Evolutionary conservation across 2,797 vertebrate genomes (phyloP), one percentile per base, ranked within the genome.

Genomic region (Microhierax caerulescens): DNA sequence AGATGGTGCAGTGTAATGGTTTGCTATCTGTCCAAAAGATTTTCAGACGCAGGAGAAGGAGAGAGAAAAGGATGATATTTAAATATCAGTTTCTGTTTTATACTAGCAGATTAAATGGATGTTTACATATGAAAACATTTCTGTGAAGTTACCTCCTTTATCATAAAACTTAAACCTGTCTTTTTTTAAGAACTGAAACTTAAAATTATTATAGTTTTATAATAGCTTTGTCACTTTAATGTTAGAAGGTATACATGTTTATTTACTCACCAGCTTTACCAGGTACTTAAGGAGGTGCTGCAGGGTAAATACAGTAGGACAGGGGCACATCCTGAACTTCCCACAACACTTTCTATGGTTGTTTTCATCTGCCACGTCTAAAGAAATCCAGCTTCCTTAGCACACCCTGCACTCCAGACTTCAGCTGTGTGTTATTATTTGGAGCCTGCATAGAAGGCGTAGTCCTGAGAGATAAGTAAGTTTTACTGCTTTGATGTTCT

Each of bases 361-460:
- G 32, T 37, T 60, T 83, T 75, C 4, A 47, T 77, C 18, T 68
- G 59, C 57, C 12, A 1, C 19, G 15, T 76, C 23, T 90, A 57
- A 88, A 82, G 76, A 89, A 90, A 64, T 64, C 27, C 22, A 81
- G 0, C 14, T 94, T 97, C 94, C 96, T 98, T 97, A 97, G 78
- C 89, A 32, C 19, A 68, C 53, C 3, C n/a, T 57, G 41, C 54
- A 18, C 37, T 68, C 48, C 97, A 99, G 99, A 99, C 98, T 98
- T 99, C 86, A 99, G 98, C 88, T 99, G 99, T 64, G 99, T 99
- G 22, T 97, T 99, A 50, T 97, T 99, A 47, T 99, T 99, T 96
- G 99, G 99, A 8, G 98, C 99, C 37, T 99, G 99, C 91, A 99
- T 99, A 64, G 99, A 99, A 97, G 99, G 99, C 54, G 99, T 99